Conservation (phyloP, 2,888 invertebrate genomes). For the Chrysotoxum bicinctum region DNA sequence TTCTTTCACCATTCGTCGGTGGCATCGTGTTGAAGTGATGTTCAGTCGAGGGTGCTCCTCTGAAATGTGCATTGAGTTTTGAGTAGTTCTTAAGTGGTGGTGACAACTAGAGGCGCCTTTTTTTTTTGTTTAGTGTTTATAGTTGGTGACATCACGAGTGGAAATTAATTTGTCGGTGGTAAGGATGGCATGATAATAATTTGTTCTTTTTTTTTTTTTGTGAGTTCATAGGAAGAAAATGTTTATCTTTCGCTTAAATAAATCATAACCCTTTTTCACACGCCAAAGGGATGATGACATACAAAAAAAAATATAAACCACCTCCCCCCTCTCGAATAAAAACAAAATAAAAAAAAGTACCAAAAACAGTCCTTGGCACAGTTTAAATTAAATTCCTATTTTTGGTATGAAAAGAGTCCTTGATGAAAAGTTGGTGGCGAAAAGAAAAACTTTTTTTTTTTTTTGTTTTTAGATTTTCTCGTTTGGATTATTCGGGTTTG, state of each 20-base stretch:
- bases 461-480: conserved; percentile 25
- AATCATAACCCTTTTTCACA: conserved; percentile 32
- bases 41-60: conserved; percentile 68
- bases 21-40: conserved; percentile 55
- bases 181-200: conserved; percentile 26
- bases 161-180: conserved; percentile 68
- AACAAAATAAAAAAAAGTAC: neutral
- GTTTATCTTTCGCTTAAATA: conserved; percentile 42
- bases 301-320: neutral
- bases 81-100: conserved; percentile 60
- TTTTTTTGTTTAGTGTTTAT: conserved; percentile 45
- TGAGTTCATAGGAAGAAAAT: neutral
- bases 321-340: neutral
- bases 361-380: conserved; percentile 65
- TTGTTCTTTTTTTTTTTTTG: neutral
- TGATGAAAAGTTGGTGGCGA: conserved; percentile 57
- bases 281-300: conserved; percentile 21
- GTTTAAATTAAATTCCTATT: conserved; percentile 72
- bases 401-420: conserved; percentile 61
- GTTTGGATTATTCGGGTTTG: neutral
- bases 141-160: conserved; percentile 46
- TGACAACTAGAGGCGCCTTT: conserved; percentile 62
- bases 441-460: conserved; percentile 21
- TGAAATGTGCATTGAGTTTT: conserved; percentile 65
- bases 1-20: conserved; percentile 37